phyloP scores from a whole-genome alignment of 2,888 invertebrate species.

The Sceliomorpha sp. region DNA sequence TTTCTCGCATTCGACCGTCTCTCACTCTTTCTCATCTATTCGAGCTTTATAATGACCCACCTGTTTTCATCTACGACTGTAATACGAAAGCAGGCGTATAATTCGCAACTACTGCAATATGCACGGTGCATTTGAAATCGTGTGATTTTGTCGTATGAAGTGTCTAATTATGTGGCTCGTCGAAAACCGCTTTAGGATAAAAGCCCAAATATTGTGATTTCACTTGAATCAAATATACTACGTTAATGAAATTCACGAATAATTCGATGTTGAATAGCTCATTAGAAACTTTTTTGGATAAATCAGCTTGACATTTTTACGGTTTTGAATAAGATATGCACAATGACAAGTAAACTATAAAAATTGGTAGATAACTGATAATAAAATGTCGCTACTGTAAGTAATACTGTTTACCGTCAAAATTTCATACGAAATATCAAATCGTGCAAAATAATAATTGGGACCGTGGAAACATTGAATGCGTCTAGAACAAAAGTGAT shows the following conservation, averaged over 20 bases:
- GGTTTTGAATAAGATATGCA: no score
- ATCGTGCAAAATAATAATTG: no score
- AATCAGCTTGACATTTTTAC: not conserved
- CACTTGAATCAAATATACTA: slow-evolving; percentile 34
- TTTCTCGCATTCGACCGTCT: slow-evolving; percentile 14
- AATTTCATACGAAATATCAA: no score
- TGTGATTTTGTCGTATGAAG: slow-evolving; percentile 34
- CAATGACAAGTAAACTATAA: no score
- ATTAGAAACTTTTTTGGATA: slow-evolving; percentile 23
- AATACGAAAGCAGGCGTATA: slow-evolving; percentile 44
- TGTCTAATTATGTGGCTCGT: slow-evolving; percentile 49
- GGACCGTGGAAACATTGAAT: no score
- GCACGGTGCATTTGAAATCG: slow-evolving; percentile 37
- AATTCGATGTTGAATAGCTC: not conserved
- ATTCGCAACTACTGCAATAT: slow-evolving; percentile 27
- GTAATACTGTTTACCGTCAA: no score
- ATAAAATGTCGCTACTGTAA: no score
- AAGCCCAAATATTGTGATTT: slow-evolving; percentile 46
- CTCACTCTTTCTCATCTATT: slow-evolving; percentile 44
- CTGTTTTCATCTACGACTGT: slow-evolving; percentile 54
- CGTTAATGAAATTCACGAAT: slow-evolving; percentile 34
- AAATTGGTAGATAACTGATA: no score
- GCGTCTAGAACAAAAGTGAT: no score
- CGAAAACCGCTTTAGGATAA: slow-evolving; percentile 48
- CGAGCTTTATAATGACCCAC: slow-evolving; percentile 57